Evolutionary conservation across 2,888 invertebrate species (phyloP).

Genomic region (Invenusta paracnida): DNA sequence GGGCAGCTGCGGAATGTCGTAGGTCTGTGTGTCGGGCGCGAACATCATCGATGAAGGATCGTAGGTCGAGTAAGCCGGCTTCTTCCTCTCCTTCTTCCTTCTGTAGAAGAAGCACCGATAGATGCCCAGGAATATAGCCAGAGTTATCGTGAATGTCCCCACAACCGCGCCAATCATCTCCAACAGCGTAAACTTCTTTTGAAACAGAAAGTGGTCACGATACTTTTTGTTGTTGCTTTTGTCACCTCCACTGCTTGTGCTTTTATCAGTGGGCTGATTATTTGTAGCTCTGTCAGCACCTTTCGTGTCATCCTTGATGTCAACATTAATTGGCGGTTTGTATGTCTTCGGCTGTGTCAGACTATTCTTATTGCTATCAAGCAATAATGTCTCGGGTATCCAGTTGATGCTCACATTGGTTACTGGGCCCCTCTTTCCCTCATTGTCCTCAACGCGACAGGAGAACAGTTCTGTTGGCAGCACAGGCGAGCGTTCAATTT

Average conservation of each 20-base stretch:
- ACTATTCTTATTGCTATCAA: too few species aligned
- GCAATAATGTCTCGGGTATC: neutral
- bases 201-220: neutral
- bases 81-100: neutral
- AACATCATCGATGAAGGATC: constrained; percentile 12
- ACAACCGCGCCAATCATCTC: constrained; percentile 9
- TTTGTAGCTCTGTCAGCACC: neutral
- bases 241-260: neutral
- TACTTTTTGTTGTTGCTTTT: neutral
- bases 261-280: neutral
- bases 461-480: neutral
- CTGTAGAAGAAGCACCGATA: neutral
- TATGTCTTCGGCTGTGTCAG: neutral
- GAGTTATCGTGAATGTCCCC: neutral
- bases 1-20: constrained; percentile 37
- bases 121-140: neutral
- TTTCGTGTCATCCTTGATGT: neutral
- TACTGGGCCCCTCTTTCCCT: neutral
- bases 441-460: neutral
- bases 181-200: neutral
- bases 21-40: constrained; percentile 40
- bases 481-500: neutral
- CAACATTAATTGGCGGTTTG: neutral
- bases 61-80: neutral
- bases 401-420: neutral